Conservation (phyloP, 2,113 vertebrate genomes). For the Sarotherodon lohbergeri region DNA sequence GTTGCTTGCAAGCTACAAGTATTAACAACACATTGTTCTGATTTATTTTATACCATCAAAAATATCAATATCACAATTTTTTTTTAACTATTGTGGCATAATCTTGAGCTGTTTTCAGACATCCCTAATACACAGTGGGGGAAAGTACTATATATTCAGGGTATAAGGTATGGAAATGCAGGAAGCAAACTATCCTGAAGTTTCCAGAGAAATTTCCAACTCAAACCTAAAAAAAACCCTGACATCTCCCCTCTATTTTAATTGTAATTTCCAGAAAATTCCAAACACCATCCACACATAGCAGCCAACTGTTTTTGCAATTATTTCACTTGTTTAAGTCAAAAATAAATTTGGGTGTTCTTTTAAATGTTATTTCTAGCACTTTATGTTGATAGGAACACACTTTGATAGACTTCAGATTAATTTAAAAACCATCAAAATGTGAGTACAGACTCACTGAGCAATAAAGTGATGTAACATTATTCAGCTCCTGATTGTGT, state of each 20-base stretch:
- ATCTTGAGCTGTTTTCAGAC: neutral
- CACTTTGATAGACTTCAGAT: neutral
- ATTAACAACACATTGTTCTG: neutral
- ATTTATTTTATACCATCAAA: neutral
- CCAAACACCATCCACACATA: neutral
- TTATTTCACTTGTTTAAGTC: neutral
- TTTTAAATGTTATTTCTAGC: neutral
- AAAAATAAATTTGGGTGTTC: neutral
- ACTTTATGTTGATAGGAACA: neutral
- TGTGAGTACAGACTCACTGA: neutral
- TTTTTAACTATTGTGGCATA: neutral
- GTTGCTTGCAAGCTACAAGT: neutral
- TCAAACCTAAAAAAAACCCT: neutral
- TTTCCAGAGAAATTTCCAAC: neutral
- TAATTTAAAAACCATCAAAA: neutral
- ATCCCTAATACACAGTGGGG: neutral
- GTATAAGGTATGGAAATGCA: neutral
- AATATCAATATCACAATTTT: neutral
- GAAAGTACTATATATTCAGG: neutral
- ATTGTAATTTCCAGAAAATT: neutral
- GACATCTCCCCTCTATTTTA: neutral
- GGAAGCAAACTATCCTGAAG: neutral
- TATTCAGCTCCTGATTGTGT: neutral
- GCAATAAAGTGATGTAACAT: neutral
- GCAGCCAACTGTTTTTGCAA: neutral